These are phyloP conservation scores for Zosterops japonicus DNA, from an alignment of 2,113 vertebrate genomes.

Conservation along the genomic window DNA sequence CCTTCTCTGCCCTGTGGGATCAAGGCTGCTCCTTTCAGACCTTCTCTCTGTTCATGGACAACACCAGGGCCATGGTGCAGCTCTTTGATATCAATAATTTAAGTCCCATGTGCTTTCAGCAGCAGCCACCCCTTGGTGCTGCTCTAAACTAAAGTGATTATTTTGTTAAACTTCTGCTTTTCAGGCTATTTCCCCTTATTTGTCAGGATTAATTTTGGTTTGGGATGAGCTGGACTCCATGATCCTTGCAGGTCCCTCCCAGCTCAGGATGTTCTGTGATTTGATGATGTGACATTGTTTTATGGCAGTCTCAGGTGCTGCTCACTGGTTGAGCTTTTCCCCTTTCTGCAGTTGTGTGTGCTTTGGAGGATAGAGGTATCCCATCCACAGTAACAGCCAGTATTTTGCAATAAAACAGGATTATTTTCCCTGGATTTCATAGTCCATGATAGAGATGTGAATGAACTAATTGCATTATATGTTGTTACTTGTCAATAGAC, in stretches of 20 bases:
- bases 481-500: not conserved
- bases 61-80: too few species aligned
- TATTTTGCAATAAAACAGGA: not conserved
- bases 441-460: not conserved
- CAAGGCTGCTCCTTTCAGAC: not conserved
- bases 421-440: not conserved
- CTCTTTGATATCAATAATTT: not conserved
- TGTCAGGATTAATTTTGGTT: not conserved
- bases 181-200: not conserved
- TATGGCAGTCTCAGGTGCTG: not conserved
- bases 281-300: not conserved
- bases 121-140: not conserved
- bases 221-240: not conserved
- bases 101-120: not conserved
- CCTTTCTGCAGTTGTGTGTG: not conserved
- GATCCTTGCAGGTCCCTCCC: not conserved
- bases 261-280: fast-evolving
- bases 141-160: not conserved
- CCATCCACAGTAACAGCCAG: not conserved
- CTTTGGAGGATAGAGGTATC: not conserved
- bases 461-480: not conserved
- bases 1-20: not conserved
- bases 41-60: not conserved
- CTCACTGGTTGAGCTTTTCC: not conserved
- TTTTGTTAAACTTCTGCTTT: not conserved